phyloP scores from a whole-genome alignment of 2,113 vertebrate species.

The human (Homo sapiens) region GRCh38 chr7:128341501-128342000 shows the following conservation, averaged over 20 bases:
- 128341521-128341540: not conserved
- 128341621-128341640: not conserved
- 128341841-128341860: not conserved
- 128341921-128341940: too few relatives aligned
- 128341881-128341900: not conserved
- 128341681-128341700: not conserved
- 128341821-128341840: not conserved
- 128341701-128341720: conserved; percentile 21
- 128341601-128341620: not conserved
- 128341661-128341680: not conserved
- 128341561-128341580: not conserved
- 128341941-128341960: too few relatives aligned
- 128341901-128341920: too few relatives aligned
- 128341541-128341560: not conserved
- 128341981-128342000: too few relatives aligned
- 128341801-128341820: not conserved
- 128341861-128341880: not conserved
- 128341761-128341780: not conserved
- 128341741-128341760: not conserved
- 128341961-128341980: too few relatives aligned
- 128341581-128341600: not conserved
- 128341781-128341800: not conserved
- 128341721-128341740: not conserved
- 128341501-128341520: not conserved
- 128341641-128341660: not conserved